A percentile compares a stretch with the other conserved stretches of the same genome.
phyloP scores from a whole-genome alignment of 2,113 vertebrate species.

The Chionis minor region DNA sequence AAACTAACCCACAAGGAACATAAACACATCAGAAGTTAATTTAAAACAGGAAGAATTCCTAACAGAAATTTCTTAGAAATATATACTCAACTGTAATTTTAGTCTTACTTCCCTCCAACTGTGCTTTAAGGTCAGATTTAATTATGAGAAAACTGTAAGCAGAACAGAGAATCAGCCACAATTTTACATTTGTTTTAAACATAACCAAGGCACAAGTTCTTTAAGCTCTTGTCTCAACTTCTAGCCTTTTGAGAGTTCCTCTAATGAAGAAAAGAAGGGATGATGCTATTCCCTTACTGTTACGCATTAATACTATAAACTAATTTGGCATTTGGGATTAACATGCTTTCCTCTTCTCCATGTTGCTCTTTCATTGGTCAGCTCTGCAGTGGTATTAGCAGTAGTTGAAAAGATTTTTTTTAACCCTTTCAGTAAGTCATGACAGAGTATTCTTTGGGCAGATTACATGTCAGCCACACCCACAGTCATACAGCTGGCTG shows the following conservation, averaged over 20 bases:
- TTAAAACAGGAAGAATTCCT: neutral
- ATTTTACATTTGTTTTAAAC: neutral
- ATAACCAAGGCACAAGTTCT: neutral
- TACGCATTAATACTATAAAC: neutral
- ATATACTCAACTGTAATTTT: neutral
- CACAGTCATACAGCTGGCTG: neutral
- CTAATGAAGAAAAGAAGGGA: neutral
- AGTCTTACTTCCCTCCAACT: neutral
- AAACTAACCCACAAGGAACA: neutral
- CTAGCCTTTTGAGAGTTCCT: neutral
- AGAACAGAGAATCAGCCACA: neutral
- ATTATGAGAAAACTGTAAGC: neutral
- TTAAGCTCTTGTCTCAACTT: neutral
- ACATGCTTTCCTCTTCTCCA: neutral
- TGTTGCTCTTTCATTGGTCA: neutral
- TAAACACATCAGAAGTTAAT: neutral
- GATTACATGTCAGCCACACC: neutral
- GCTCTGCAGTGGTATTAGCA: neutral
- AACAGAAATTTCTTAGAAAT: neutral
- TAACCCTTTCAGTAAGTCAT: neutral
- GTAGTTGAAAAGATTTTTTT: neutral
- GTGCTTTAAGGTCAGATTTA: neutral
- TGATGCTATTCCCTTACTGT: neutral
- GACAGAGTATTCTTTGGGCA: neutral
- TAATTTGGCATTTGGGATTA: neutral